Evolutionary conservation across 2,888 invertebrate species (phyloP), one percentile per base, ranked within the genome.

Genomic region (Chymomyza caudatula): DNA sequence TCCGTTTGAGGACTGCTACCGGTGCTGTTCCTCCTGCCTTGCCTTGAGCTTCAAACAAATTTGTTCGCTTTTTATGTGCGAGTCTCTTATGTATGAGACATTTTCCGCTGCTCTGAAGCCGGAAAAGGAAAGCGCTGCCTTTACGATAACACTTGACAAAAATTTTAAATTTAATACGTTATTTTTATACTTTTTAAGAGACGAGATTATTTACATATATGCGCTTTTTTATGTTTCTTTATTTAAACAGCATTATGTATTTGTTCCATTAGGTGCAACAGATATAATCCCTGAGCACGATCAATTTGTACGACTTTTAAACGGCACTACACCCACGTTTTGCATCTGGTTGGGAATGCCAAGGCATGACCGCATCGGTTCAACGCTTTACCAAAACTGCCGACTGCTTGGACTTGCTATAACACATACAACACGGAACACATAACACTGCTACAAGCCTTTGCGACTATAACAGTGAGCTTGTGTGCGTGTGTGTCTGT

Each of bases 321-420:
- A 4, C 29, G 29, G 3, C 2, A 37, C 29, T 37, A 11, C 29
- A 11, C 11, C 11, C 11, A 11, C 29, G 29, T 37, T 37, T 37
- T 37, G 11, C 1, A 11, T 13, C 0, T 13, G 8, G 20, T 22
- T 19, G 19, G 19, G 5, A 29, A 54, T 4, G 23, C 25, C 25
- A 54, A 15, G 20, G 51, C 42, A 62, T 81, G 76, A 86, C 85
- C 86, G 84, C 71, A 73, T 79, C 71, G 73, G 67, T 74, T 75
- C 66, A 81, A 69, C 71, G 81, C 73, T 81, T 72, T 71, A 71
- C 64, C 63, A 76, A 76, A 78, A 85, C 85, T 85, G 84, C 71
- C 68, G 73, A 56, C 68, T 58, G 65, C 68, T 63, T 72, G 67
- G 66, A 69, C 74, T 60, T 58, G 69, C 71, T 60, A 44, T 77